phyloP scores from a whole-genome alignment of 2,113 vertebrate genomes.

The Zapus hudsonius region DNA sequence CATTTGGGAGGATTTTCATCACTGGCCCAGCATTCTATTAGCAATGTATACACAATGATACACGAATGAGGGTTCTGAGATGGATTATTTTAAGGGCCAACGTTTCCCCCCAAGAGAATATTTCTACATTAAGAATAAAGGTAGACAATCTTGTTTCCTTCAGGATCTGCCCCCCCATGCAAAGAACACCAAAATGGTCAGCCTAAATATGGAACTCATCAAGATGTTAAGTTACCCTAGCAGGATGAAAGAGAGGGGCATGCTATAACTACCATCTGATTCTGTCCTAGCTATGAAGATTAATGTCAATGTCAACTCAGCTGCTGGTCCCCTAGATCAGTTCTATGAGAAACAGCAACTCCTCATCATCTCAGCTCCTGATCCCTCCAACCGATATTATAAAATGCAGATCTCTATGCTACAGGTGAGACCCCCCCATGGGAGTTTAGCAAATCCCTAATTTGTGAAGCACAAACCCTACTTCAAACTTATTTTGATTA shows the following conservation, averaged over 20 bases:
- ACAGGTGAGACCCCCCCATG: constrained; percentile 86
- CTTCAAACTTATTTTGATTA: constrained; percentile 12
- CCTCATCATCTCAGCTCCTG: constrained; percentile 93
- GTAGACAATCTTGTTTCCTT: constrained; percentile 41
- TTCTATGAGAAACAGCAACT: constrained; percentile 94
- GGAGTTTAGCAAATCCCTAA: background rate
- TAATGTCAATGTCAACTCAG: constrained; percentile 90
- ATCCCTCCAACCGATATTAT: constrained; percentile 90
- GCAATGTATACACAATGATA: background rate
- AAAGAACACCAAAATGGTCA: background rate
- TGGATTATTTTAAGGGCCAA: constrained; percentile 18
- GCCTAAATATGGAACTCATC: background rate
- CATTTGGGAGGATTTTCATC: background rate
- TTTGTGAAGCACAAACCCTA: constrained; percentile 3
- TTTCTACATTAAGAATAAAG: background rate
- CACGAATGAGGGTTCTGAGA: background rate
- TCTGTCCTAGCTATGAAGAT: constrained; percentile 90
- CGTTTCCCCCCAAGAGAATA: background rate
- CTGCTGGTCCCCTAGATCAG: constrained; percentile 92
- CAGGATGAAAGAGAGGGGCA: background rate
- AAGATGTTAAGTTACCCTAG: background rate
- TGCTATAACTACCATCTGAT: background rate
- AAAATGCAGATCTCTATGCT: constrained; percentile 94
- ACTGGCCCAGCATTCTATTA: background rate
- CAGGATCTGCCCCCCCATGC: background rate